Percentiles rank a stretch among this genome's conserved stretches.
phyloP scores from a whole-genome alignment of 2,797 vertebrate genomes.

The Danio jaintianensis region DNA sequence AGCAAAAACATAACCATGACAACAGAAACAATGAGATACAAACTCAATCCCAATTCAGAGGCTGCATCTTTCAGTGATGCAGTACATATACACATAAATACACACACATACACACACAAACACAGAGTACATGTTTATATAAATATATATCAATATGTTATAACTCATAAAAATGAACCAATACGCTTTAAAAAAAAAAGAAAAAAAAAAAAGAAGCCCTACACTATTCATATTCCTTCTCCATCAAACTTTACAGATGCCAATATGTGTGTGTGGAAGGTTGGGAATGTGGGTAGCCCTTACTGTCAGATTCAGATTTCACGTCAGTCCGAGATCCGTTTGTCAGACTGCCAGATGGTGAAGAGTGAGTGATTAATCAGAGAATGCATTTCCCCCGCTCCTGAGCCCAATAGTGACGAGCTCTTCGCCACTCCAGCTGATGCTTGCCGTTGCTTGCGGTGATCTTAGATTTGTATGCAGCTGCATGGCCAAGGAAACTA shows the following conservation, averaged over 20 bases:
- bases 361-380: slow-evolving; percentile 43
- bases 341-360: slow-evolving; percentile 49
- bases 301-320: slow-evolving; percentile 38
- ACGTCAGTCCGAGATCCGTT: slow-evolving; percentile 37
- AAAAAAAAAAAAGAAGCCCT: neutral
- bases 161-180: neutral
- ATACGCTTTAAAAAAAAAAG: too few relatives aligned
- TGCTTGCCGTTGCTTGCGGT: slow-evolving; percentile 20
- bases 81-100: neutral
- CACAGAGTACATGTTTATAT: neutral
- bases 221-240: slow-evolving; percentile 13
- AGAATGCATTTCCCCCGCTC: slow-evolving; percentile 39
- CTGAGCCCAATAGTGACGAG: slow-evolving; percentile 20
- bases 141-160: neutral
- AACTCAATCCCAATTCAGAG: too few relatives aligned
- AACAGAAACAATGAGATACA: too few relatives aligned
- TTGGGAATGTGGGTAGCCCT: slow-evolving; percentile 23
- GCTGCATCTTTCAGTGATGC: too few relatives aligned
- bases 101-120: neutral
- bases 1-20: too few relatives aligned
- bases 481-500: slow-evolving; percentile 38
- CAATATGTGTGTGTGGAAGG: slow-evolving; percentile 25
- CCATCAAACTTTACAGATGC: slow-evolving; percentile 22
- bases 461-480: slow-evolving; percentile 53
- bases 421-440: slow-evolving; percentile 41